Base-by-base conservation (phyloP, 1,140 invertebrate genomes). In the Camponotus pennsylvanicus region DNA sequence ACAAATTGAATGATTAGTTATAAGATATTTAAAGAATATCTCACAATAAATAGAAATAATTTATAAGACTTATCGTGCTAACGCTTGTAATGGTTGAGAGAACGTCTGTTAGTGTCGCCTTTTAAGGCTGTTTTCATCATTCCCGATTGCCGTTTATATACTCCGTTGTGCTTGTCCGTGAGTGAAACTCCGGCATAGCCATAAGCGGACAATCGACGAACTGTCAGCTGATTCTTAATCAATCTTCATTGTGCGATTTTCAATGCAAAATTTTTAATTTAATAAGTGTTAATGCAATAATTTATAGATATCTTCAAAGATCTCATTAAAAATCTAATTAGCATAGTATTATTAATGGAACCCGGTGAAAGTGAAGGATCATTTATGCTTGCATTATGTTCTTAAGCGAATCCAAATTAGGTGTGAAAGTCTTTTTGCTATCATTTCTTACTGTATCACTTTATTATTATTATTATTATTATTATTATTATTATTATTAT, bases 101-200 rank as follows among this genome's bases (percentile, higher is more conserved):
- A 75, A 55, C 55, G 69, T 49, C 69, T 49, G 69, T 73, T 73
- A 63, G n/a, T 76, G 55, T 80, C 42, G 71, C 79, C 84, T 87
- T 89, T 89, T 87, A 87, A 70, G 87, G 87, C 34, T 15, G 69
- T 83, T 88, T 84, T 86, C 77, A 42, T 84, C 77, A 73, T 86
- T 79, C 76, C 7, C 59, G 64, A 57, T 52, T 55, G 42, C 71
- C 40, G 18, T 63, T 40, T 34, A 78, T 55, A 66, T 52, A 49
- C 64, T 18, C 45, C 34, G 71, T 45, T 77, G 57, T 63, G 82
- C 49, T 55, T 52, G 57, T 37, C 15, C 15, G 49, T 15, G 63
- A 85, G 85, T 75, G 67, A 84, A 84, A 64, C 79, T 73, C 80
- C 15, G 11, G 13, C 42, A 52, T 52, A 64, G n/a, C 79, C 85